Conservation (phyloP, 2,113 vertebrate genomes). For the Scalopus aquaticus region DNA sequence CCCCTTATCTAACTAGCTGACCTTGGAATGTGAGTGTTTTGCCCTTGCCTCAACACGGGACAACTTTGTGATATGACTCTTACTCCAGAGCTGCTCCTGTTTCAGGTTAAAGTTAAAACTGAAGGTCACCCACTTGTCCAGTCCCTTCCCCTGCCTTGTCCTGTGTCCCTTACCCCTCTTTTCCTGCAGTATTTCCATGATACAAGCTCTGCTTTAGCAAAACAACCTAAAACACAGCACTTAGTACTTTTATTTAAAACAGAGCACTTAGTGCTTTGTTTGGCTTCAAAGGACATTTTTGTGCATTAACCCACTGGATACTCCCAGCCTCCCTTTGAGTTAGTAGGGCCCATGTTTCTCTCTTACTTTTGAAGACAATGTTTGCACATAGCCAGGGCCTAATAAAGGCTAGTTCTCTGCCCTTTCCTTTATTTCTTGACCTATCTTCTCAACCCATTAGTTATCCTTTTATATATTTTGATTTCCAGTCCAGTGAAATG, state of each 20-base stretch:
- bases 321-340: background rate
- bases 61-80: background rate
- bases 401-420: background rate
- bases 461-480: background rate
- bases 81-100: background rate
- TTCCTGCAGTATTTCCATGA: background rate
- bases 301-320: background rate
- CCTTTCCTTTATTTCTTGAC: background rate
- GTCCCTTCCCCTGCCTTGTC: background rate
- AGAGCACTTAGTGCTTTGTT: background rate
- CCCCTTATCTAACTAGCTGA: background rate
- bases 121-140: background rate
- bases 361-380: background rate
- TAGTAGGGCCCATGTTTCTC: background rate
- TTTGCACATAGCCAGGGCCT: background rate
- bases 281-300: background rate
- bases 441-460: background rate
- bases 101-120: background rate
- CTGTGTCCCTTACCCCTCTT: background rate
- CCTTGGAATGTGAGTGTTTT: background rate
- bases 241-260: background rate
- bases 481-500: background rate
- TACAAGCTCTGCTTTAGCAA: background rate
- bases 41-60: background rate
- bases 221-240: background rate